Evolutionary conservation across 2,113 vertebrate species (phyloP).

Genomic region (Pongo abelii): DNA sequence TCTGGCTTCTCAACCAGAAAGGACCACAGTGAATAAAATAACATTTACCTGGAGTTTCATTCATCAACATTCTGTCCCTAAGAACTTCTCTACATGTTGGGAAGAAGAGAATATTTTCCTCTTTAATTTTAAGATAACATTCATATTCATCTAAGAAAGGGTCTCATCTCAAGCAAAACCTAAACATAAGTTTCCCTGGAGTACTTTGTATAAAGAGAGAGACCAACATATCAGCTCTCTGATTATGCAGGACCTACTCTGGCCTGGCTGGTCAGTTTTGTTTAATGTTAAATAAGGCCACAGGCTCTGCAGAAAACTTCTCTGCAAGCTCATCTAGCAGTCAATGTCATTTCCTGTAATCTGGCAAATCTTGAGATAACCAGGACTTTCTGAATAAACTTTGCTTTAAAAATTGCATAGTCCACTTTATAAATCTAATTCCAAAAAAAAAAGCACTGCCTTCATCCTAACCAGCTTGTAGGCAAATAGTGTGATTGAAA

Average conservation of each 20-base stretch:
- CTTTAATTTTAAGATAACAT: not conserved
- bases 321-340: conserved; percentile 40
- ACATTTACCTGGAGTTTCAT: not conserved
- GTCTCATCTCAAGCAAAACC: conserved; percentile 36
- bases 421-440: conserved; percentile 80
- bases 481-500: conserved; percentile 83
- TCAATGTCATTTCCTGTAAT: conserved; percentile 73
- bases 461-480: conserved; percentile 82
- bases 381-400: conserved; percentile 72
- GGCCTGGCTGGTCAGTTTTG: conserved; percentile 61
- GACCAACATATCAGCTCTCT: conserved; percentile 42
- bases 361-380: conserved; percentile 58
- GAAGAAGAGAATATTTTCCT: conserved; percentile 1
- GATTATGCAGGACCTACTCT: conserved; percentile 42
- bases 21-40: not conserved
- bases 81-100: not conserved
- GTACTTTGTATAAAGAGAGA: conserved; percentile 43
- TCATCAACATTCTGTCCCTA: not conserved
- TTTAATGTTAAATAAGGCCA: conserved; percentile 77
- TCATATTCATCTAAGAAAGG: not conserved
- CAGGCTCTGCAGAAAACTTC: conserved; percentile 39
- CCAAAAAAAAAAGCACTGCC: conserved; percentile 69
- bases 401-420: conserved; percentile 71
- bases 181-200: conserved; percentile 24
- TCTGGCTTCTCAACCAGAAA: not conserved